Base-by-base conservation (phyloP, 1,140 invertebrate species). In the Potamilus streckersoni region DNA sequence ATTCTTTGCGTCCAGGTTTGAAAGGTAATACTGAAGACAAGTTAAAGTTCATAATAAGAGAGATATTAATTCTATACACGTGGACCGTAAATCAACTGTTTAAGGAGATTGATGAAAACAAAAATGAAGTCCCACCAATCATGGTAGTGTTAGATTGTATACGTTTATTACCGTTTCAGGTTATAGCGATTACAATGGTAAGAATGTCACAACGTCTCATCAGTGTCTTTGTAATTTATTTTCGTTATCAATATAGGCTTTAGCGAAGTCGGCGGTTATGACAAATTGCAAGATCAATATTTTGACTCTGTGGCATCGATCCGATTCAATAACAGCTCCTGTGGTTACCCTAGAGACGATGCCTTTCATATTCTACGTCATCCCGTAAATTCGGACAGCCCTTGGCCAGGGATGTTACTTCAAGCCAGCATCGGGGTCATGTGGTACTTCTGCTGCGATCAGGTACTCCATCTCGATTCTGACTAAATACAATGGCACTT, bases 361-460 rank as follows among this genome's bases (percentile, higher is more conserved):
- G 87, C 91, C 11, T 90, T 91, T 83, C 86, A 91, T 76, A 78
- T 92, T 17, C 88, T 92, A 71, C 83, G 90, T 13, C 78, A 84
- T 69, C 76, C 84, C 2, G 55, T 74, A 5, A 75, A 56, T 13
- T 90, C 91, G 71, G 83, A 86, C 62, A 70, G 79, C n/a, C 91
- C 91, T 0, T 92, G 92, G 92, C 86, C 89, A 23, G 92, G 91
- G 12, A 87, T 90, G 69, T 68, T 91, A 20, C 85, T 92, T 59
- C 91, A 90, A 27, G 79, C 91, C 14, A 88, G 89, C 2, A 85
- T 92, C 66, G 90, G 88, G 15, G 87, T 87, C 67, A 86, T 92
- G 65, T 92, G 91, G 91, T 92, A 92, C 79, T 92, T 91, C 90
- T 92, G 91, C 74, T 91, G 91, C 8, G 91, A 92, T 80, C 91